Base-by-base conservation (phyloP, 2,113 vertebrate species). In the Ochotona princeps region DNA sequence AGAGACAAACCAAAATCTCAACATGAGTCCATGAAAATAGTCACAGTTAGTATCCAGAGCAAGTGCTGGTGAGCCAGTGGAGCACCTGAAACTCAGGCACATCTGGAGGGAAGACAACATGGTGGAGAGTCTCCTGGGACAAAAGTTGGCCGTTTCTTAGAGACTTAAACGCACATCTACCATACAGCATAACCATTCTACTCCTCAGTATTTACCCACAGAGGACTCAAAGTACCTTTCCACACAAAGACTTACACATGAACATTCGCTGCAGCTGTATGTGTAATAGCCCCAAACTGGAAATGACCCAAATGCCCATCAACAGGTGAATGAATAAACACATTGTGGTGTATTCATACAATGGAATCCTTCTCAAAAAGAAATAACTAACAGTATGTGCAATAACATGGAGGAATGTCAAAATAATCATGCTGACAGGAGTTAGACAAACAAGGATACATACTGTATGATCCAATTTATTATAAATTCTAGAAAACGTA, bases 401-500 rank as follows among this genome's bases (percentile, higher is more conserved):
- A 61, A 23, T 5, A 47, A 32, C n/a, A 44, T 32, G 89, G 28
- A 51, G 3, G 49, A 32, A 28, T 74, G 60, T 61, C 89, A 80
- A 61, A 65, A 60, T 57, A 49, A 66, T 69, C 51, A 60, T 9
- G 23, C 26, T 9, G 73, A 84, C 47, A 69, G 57, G 67, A 79
- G 57, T 35, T 88, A 93, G 23, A 32, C 54, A n/a, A 72, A 66
- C 18, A 79, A 60, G 79, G 44, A 44, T 73, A 72, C 0, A 30
- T 32, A 21, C 35, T 12, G 5, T 66, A 65, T 80, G 25, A 74
- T 69, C 15, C 23, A 61, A 54, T 47, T 66, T 93, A 84, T 75
- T 88, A 84, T 88, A 66, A 74, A 84, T 32, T 75, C 38, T 88
- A 89, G 47, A 80, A 88, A 91, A 81, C 26, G 14, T n/a, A 75